Evolutionary conservation across 1,140 invertebrate species (phyloP), one percentile per base, ranked within the genome.

Genomic region (Heliconius hewitsoni): DNA sequence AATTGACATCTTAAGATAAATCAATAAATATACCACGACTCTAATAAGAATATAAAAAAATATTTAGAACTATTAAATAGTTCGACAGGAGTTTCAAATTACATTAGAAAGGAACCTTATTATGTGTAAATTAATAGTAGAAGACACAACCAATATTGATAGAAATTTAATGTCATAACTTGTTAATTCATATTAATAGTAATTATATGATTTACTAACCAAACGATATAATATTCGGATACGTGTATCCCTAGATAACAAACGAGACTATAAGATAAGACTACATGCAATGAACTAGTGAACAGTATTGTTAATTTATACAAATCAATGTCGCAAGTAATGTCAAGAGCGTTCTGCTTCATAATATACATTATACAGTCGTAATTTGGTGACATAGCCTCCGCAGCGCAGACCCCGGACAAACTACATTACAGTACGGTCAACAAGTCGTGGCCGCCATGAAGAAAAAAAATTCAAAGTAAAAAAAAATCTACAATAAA

Each of bases 241-340:
- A 60, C 55, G 55, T 60, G 55, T 19, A 60, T 60, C 55, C 55
- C 23, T 60, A 23, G 55, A 66, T 66, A 66, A 66, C 23, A 30
- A 30, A 5, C 23, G 9, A 66, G 60, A 30, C 60, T 66, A 30
- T 66, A 66, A 66, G 60, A 66, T 66, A 66, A 66, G 60, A 66
- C 23, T 27, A 30, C 60, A 66, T 66, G 60, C 60, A 66, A 30
- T 66, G 27, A 30, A 66, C 60, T 66, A 66, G 60, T 66, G 60
- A 27, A 30, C 60, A 66, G 60, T 30, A 66, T 66, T 30, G 27
- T 66, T 66, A 66, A 66, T 46, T 46, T 46, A 66, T 30, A 66
- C 1, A 66, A 30, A 66, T 23, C 27, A 27, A n/a, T 30, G 27
- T 66, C 27, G 11, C 27, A 66, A 66, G 11, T 66, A 66, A 30